phyloP scores from a whole-genome alignment of 2,888 invertebrate genomes.

The Diarsia dahlii region DNA sequence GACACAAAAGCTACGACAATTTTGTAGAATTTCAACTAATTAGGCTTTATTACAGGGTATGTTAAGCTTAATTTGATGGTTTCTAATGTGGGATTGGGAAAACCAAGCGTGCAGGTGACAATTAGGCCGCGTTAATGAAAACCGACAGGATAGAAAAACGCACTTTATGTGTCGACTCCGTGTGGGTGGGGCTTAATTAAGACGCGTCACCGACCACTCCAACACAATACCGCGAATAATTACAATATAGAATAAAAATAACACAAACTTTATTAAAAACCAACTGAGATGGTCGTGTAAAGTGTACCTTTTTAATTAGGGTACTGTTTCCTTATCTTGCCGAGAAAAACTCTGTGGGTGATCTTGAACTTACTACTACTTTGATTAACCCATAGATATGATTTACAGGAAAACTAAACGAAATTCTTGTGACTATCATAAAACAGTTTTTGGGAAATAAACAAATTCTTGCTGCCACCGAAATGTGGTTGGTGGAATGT shows the following conservation, averaged over 20 bases:
- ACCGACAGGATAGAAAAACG: constrained; percentile 72
- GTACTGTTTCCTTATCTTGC: neutral
- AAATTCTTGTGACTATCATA: neutral
- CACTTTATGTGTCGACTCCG: constrained; percentile 70
- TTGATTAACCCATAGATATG: constrained; percentile 34
- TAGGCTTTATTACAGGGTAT: constrained; percentile 50
- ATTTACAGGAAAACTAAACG: constrained; percentile 20
- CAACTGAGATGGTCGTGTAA: constrained; percentile 24
- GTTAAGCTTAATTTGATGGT: constrained; percentile 64
- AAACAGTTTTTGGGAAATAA: neutral
- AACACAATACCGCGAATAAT: constrained; percentile 63
- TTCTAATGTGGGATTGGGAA: constrained; percentile 63
- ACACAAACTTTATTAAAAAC: constrained; percentile 23
- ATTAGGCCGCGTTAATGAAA: constrained; percentile 76
- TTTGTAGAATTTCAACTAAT: constrained; percentile 42
- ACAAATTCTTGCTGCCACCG: neutral
- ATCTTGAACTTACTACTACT: constrained; percentile 34
- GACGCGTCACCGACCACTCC: constrained; percentile 70
- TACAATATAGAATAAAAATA: constrained; percentile 51
- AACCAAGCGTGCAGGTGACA: constrained; percentile 65
- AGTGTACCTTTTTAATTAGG: constrained; percentile 8
- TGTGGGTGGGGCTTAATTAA: constrained; percentile 82
- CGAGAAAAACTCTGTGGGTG: constrained; percentile 5
- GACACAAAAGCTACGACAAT: constrained; percentile 34
- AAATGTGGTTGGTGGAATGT: neutral